Base-by-base conservation (phyloP, 2,113 vertebrate genomes). In the Nyctibius bracteatus region DNA sequence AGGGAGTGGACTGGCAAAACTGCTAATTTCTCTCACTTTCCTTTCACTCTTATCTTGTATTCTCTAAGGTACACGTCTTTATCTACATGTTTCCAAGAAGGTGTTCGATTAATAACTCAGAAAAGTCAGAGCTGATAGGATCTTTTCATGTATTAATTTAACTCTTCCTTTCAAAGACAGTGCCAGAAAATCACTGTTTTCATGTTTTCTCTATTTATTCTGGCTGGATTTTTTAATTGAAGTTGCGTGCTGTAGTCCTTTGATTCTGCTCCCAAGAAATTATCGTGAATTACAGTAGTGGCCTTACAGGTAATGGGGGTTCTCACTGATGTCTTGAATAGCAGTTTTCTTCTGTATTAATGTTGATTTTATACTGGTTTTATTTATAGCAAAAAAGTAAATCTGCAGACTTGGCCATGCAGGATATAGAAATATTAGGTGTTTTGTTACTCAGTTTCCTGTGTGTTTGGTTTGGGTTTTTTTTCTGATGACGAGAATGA, bases 81-180 rank as follows among this genome's bases (percentile, higher is more conserved):
- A 97, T 97, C 96, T 96, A 15, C 81, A 41, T 74, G 54, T 92
- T 96, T 97, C 95, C 96, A 96, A 97, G 93, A 95, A 96, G 92
- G 96, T 97, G 96, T 95, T 98, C 93, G 97, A 92, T 97, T 95
- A 97, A 92, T 95, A 98, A 94, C 82, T 78, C 73, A 82, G 90
- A 94, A 88, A 95, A 98, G 82, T 96, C 86, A 86, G 94, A 80
- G 71, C 80, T 66, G 84, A 97, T 97, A 96, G 35, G 78, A 97
- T 97, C 88, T 74, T 95, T 97, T 97, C 31, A 87, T 94, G 83
- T 95, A 91, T 96, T 96, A 96, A 97, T 96, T 96, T 94, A 96
- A 94, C 93, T 96, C 89, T 93, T 96, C 91, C 90, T 95, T 96
- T 96, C 93, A 94, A 94, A 83, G 1, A 28, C 61, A 91, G 22